These are phyloP conservation scores for Dromas ardeola DNA, from an alignment of 2,113 vertebrate species.

Conservation along the genomic window DNA sequence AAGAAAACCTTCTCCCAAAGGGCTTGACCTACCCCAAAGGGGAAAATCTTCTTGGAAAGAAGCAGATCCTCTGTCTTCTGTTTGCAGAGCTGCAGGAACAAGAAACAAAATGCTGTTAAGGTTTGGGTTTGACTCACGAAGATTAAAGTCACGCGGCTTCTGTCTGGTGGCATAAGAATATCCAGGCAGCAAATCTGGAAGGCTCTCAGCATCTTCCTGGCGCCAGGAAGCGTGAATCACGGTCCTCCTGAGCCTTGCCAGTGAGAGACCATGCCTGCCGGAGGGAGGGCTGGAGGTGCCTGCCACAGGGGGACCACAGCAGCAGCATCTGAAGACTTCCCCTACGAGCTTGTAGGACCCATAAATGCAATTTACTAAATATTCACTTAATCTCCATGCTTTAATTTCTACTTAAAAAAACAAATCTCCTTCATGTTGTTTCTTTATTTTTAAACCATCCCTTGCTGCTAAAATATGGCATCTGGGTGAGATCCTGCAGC, in stretches of 20 bases:
- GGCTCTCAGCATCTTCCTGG: neutral
- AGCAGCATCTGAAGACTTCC: neutral
- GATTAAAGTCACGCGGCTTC: neutral
- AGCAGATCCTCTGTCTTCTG: no score
- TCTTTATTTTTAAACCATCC: neutral
- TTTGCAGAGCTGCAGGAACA: neutral
- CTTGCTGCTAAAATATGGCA: accelerated
- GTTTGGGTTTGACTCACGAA: neutral
- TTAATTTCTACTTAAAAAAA: neutral
- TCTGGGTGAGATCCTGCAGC: neutral
- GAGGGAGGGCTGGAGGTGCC: neutral
- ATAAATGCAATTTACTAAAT: neutral
- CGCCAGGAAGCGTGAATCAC: neutral
- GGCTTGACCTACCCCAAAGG: neutral
- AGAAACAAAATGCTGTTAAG: neutral
- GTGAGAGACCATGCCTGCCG: neutral
- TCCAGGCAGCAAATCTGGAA: neutral
- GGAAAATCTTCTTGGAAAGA: neutral
- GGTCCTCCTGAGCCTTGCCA: neutral
- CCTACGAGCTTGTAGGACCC: neutral
- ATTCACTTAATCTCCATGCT: neutral
- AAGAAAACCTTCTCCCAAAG: neutral
- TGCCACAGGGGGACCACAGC: accelerated
- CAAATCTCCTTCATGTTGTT: neutral
- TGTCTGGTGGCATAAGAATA: neutral